Evolutionary conservation across 2,113 vertebrate genomes (phyloP).

Genomic region (Tragelaphus buxtoni): DNA sequence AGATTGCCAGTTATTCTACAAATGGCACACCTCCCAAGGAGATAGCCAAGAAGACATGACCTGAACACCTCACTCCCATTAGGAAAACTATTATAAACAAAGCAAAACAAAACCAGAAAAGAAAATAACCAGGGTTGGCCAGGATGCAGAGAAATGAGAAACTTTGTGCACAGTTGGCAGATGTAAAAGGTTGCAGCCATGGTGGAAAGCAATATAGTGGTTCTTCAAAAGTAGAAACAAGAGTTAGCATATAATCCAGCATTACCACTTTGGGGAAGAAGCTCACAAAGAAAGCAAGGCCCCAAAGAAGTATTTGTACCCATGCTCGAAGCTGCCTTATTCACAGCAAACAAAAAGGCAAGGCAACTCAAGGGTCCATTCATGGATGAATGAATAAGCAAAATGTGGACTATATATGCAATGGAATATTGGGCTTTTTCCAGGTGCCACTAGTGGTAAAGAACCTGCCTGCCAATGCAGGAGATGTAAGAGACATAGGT

Average conservation of each 20-base stretch:
- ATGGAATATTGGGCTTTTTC: background rate
- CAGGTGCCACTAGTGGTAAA: background rate
- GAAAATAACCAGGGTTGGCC: background rate
- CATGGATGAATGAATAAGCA: background rate
- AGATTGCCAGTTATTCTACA: background rate
- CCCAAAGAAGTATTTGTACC: background rate
- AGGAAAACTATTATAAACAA: background rate
- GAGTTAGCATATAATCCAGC: background rate
- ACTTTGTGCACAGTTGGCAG: accelerated
- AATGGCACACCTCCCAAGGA: background rate
- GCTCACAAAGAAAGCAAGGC: background rate
- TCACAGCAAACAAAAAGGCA: background rate
- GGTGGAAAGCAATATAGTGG: background rate
- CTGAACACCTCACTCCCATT: background rate
- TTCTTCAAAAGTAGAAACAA: background rate
- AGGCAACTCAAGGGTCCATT: background rate
- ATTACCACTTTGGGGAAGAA: background rate
- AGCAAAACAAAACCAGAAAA: background rate
- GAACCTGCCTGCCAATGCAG: background rate
- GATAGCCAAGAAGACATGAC: accelerated
- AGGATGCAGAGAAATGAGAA: background rate
- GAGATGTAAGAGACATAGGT: background rate
- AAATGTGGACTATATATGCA: background rate
- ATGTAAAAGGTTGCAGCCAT: background rate
- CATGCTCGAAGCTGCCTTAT: background rate